Conservation (phyloP, 2,113 vertebrate species). For the Tyto alba region DNA sequence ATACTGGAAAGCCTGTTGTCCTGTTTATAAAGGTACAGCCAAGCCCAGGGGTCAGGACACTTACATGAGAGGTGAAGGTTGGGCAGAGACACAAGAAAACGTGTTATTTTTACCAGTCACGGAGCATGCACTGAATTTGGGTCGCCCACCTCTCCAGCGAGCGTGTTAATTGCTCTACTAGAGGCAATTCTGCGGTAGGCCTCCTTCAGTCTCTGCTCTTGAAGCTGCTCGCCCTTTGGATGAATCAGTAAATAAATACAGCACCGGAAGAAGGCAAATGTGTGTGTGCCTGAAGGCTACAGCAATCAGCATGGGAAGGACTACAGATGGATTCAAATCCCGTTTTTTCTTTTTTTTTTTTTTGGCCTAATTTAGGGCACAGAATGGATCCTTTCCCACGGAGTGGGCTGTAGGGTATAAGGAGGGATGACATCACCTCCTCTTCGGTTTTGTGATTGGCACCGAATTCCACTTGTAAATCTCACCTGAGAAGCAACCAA, state of each 20-base stretch:
- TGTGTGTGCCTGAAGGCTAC: background rate
- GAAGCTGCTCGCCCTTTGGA: background rate
- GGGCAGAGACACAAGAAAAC: background rate
- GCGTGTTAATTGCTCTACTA: background rate
- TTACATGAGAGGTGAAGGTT: background rate
- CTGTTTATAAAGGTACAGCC: background rate
- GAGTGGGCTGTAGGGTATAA: background rate
- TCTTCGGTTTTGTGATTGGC: background rate
- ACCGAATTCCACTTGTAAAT: background rate
- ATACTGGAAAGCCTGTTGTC: background rate
- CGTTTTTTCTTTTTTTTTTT: background rate
- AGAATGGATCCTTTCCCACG: background rate
- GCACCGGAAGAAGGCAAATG: background rate
- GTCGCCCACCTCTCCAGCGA: background rate
- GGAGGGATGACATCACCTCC: background rate
- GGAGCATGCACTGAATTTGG: background rate
- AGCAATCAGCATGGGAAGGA: background rate
- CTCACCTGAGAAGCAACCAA: background rate
- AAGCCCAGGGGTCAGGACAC: background rate
- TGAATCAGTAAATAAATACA: background rate
- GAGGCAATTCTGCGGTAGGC: background rate
- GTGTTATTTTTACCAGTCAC: background rate
- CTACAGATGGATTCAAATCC: background rate
- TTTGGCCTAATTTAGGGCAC: background rate
- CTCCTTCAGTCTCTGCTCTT: background rate